Evolutionary conservation across 2,113 vertebrate genomes (phyloP).

Genomic region (Uropsilus gracilis): DNA sequence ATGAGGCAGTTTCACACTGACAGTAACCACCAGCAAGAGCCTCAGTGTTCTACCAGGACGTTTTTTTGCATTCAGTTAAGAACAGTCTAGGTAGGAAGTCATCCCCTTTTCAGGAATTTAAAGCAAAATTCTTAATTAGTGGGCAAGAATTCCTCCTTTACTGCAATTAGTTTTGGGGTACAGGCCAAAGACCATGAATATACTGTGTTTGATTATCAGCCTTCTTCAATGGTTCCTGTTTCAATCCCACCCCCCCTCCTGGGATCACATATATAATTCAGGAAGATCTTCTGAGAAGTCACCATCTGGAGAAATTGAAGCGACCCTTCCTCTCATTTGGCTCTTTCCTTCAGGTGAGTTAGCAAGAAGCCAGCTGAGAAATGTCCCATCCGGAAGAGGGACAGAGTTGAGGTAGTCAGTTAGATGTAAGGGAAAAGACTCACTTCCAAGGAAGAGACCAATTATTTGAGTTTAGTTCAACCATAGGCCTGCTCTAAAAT

Average conservation of each 20-base stretch:
- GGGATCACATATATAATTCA: background rate
- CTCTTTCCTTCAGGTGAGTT: background rate
- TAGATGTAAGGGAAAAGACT: background rate
- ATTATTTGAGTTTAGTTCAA: too few relatives aligned
- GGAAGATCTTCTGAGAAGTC: background rate
- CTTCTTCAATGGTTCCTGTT: background rate
- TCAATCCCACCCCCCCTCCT: too few relatives aligned
- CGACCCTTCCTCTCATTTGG: background rate
- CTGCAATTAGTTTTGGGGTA: background rate
- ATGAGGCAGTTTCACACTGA: background rate
- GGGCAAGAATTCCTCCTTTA: background rate
- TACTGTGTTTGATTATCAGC: background rate
- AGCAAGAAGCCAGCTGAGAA: background rate
- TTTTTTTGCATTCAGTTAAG: background rate
- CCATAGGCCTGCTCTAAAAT: accelerated
- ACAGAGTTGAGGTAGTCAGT: background rate
- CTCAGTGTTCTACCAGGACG: background rate
- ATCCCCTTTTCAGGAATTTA: background rate
- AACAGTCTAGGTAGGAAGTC: background rate
- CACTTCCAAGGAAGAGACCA: background rate
- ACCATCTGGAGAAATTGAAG: background rate
- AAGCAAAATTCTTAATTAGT: background rate
- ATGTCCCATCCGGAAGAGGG: background rate
- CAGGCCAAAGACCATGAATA: background rate
- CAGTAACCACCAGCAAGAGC: background rate